Evolutionary conservation across 2,797 vertebrate genomes (phyloP), one percentile per base, ranked within the genome.

Genomic region (Psittacula echo): DNA sequence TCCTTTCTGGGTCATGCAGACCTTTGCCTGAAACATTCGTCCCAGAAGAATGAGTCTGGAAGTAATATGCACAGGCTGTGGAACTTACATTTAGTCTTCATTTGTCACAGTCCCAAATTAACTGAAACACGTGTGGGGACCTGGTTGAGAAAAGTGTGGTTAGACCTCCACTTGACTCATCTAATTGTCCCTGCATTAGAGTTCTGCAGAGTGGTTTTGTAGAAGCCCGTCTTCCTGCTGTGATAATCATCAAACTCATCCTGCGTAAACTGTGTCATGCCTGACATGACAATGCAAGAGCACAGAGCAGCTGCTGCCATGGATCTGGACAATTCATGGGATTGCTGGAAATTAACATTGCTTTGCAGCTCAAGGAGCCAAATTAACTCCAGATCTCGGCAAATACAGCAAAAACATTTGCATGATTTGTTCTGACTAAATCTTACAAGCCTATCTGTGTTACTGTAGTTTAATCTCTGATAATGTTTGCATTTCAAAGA

Each of bases 401-500:
- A 91, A 91, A 96, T 72, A 44, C n/a, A 67, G 44, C 54, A 86
- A 75, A 93, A 85, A 58, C 2, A 0, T 89, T 74, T 91, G 37
- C 53, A 65, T 70, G 22, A 47, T 44, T 93, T 67, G 23, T 83
- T 45, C 61, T 92, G 66, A 89, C 94, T 77, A 50, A 93, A 95
- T 95, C 76, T 85, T 84, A 89, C 45, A 83, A 83, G 86, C 50
- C 77, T 91, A 93, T 90, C 93, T 93, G 45, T 12, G 2, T 87
- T 86, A 53, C 42, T 90, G 68, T 34, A 91, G 90, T 89, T 81
- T 81, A 95, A 84, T 92, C 92, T 91, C 64, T 75, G 90, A 71
- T 47, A 71, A 29, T 23, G 93, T 74, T 87, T 94, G 85, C 80
- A 94, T 94, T 96, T 89, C 97, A 92, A 94, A 96, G 78, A 30